A percentile compares a stretch with the other conserved stretches of the same genome.
phyloP scores from a whole-genome alignment of 2,888 invertebrate species.

The Galerucella calmariensis region DNA sequence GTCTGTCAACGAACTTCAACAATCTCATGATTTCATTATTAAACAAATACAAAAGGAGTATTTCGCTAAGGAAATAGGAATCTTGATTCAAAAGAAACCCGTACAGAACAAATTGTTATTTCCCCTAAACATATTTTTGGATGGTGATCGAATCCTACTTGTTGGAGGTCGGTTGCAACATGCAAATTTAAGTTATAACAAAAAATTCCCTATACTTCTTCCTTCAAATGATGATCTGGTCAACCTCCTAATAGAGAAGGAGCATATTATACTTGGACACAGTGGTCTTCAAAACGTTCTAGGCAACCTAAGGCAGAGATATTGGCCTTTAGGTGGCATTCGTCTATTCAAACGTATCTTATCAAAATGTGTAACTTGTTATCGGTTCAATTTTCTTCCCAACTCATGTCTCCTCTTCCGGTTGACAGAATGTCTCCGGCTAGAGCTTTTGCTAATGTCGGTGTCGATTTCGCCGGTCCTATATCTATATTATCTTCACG shows the following conservation, averaged over 20 bases:
- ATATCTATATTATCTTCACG: not conserved
- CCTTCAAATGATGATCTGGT: not conserved
- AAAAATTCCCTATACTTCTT: not conserved
- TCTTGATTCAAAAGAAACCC: no score
- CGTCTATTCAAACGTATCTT: not conserved
- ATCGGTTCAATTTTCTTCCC: not conserved
- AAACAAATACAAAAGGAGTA: no score
- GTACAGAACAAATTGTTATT: no score
- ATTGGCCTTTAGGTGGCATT: not conserved
- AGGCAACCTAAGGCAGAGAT: not conserved
- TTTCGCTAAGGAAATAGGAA: no score
- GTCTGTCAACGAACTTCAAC: no score
- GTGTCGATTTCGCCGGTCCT: not conserved
- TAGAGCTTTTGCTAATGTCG: not conserved
- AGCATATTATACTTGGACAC: not conserved
- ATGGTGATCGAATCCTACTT: no score
- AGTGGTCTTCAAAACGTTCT: slow-evolving; percentile 3
- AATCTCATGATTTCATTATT: no score
- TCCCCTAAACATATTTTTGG: no score
- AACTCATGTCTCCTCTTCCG: not conserved
- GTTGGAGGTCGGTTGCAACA: not conserved
- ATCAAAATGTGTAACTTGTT: not conserved
- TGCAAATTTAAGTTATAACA: not conserved
- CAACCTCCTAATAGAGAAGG: not conserved
- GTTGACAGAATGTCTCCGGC: not conserved